Conservation (phyloP, 2,888 invertebrate species). For the Octodonta nipae region DNA sequence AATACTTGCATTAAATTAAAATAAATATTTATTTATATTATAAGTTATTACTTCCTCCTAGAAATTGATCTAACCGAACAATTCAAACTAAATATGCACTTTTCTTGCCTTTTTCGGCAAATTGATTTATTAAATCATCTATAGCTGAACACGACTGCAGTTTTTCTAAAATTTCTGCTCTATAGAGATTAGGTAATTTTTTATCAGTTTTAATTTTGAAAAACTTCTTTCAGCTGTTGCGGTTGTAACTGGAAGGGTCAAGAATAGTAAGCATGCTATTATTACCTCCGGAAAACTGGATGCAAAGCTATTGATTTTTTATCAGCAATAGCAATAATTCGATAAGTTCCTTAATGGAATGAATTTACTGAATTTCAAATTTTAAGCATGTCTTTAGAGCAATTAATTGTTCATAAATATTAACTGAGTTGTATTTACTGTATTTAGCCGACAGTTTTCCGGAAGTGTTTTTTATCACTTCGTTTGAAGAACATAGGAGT, state of each 20-base stretch:
- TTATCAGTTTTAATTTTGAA: too few relatives aligned
- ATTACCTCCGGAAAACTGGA: conserved; percentile 1
- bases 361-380: conserved; percentile 1
- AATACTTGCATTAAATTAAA: conserved; percentile 2
- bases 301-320: conserved; percentile 1
- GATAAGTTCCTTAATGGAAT: conserved; percentile 1
- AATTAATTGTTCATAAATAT: conserved; percentile 1
- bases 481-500: too few relatives aligned
- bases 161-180: conserved; percentile 2
- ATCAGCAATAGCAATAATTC: not conserved
- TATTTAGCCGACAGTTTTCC: not conserved
- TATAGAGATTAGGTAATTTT: too few relatives aligned
- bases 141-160: not conserved
- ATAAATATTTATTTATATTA: conserved; percentile 1
- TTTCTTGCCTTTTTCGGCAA: conserved; percentile 1
- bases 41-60: conserved; percentile 2
- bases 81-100: not conserved
- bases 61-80: not conserved
- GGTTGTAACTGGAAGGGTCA: too few relatives aligned
- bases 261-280: too few relatives aligned
- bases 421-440: not conserved
- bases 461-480: not conserved
- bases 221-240: too few relatives aligned
- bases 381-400: too few relatives aligned
- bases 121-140: conserved; percentile 2